A percentile compares a stretch with the other conserved stretches of the same genome.
These are phyloP conservation scores for Maylandia zebra DNA, from an alignment of 2,113 vertebrate genomes.

Conservation along the genomic window DNA sequence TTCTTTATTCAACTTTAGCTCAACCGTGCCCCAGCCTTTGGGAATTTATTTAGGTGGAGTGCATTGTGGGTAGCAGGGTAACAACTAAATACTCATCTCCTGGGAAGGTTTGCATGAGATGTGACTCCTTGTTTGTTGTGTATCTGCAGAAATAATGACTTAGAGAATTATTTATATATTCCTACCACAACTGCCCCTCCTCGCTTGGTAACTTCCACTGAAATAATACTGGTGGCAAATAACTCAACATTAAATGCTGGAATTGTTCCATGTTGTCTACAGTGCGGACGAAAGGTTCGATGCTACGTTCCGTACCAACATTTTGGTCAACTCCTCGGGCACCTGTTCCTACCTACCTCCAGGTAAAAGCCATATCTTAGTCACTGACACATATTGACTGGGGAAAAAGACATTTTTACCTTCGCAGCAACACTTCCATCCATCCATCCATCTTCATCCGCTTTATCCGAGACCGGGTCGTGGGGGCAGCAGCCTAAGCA, in stretches of 20 bases:
- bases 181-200: neutral
- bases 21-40: neutral
- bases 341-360: slow-evolving; percentile 85
- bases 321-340: slow-evolving; percentile 84
- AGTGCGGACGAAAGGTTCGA: slow-evolving; percentile 94
- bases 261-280: slow-evolving; percentile 17
- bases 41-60: neutral
- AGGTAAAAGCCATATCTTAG: slow-evolving; percentile 73
- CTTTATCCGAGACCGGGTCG: no score
- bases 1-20: neutral
- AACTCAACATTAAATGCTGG: neutral
- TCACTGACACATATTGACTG: neutral
- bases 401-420: neutral
- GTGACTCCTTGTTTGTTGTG: neutral
- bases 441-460: no score
- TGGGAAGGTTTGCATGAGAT: neutral
- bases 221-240: neutral
- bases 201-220: neutral
- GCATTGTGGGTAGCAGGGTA: neutral
- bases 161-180: neutral
- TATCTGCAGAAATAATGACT: neutral
- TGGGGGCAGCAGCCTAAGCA: no score
- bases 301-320: slow-evolving; percentile 89
- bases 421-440: neutral
- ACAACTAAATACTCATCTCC: neutral